phyloP scores from a whole-genome alignment of 2,888 invertebrate species.

The Netelia inedita region DNA sequence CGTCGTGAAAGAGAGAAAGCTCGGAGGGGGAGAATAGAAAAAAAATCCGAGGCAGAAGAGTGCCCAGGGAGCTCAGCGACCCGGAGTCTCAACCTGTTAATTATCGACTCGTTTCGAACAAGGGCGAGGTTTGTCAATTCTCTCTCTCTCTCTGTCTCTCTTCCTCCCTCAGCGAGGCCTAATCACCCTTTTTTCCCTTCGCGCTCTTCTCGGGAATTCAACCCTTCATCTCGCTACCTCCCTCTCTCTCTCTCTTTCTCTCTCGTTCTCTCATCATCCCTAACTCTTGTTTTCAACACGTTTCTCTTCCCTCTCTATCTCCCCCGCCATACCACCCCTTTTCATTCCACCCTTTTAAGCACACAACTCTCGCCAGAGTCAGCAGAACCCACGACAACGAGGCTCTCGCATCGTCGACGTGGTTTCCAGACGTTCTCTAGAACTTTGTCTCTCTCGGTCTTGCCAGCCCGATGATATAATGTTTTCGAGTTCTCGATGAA shows the following conservation, averaged over 20 bases:
- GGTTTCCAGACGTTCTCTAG: conserved; percentile 60
- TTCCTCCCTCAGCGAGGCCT: conserved; percentile 73
- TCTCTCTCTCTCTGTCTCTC: conserved; percentile 53
- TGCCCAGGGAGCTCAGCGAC: conserved; percentile 63
- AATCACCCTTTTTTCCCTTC: conserved; percentile 81
- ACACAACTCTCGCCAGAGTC: conserved; percentile 60
- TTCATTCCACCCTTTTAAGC: conserved; percentile 32
- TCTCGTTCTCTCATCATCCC: conserved; percentile 43
- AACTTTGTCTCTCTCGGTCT: conserved; percentile 30
- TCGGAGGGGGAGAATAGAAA: conserved; percentile 41
- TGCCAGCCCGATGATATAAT: conserved; percentile 35
- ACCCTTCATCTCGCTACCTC: conserved; percentile 27
- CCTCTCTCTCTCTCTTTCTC: conserved; percentile 32
- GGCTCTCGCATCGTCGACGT: conserved; percentile 5
- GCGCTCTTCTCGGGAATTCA: conserved; percentile 53
- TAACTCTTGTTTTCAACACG: conserved; percentile 81
- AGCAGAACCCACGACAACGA: conserved; percentile 60
- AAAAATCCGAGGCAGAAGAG: conserved; percentile 39
- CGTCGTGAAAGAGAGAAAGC: conserved; percentile 63
- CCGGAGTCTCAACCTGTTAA: conserved; percentile 79
- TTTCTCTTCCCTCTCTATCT: conserved; percentile 77
- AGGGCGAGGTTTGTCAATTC: conserved; percentile 70
- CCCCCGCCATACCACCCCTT: conserved; percentile 6
- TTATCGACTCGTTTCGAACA: conserved; percentile 82
- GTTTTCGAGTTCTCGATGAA: conserved; percentile 57